Conservation (phyloP, 2,113 vertebrate genomes). For the Semnornis frantzii region DNA sequence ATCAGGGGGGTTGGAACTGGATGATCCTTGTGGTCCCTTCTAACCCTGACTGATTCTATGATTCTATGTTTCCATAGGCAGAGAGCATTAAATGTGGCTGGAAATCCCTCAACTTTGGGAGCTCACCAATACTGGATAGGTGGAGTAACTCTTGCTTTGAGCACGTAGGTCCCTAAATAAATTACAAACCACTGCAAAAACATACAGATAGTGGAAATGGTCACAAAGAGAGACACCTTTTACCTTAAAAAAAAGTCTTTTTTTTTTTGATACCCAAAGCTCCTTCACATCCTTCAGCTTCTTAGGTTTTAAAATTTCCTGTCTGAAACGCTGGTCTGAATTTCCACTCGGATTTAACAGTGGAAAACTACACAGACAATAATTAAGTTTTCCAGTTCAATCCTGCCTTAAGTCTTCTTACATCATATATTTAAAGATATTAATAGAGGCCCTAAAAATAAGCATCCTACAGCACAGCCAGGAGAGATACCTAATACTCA, state of each 20-base stretch:
- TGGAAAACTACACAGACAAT: neutral
- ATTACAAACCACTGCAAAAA: neutral
- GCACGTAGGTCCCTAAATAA: neutral
- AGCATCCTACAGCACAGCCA: constrained; percentile 35
- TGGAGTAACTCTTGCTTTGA: neutral
- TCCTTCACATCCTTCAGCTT: neutral
- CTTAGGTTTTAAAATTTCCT: neutral
- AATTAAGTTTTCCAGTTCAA: constrained; percentile 39
- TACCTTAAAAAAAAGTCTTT: neutral
- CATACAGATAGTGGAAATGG: neutral
- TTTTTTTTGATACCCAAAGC: neutral
- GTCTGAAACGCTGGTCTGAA: neutral
- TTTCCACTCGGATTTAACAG: neutral
- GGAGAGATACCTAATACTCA: constrained; percentile 68
- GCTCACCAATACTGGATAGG: neutral
- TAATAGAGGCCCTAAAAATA: constrained; percentile 76
- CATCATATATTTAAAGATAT: constrained; percentile 64
- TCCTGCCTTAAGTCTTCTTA: constrained; percentile 47
- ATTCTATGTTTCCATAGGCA: neutral
- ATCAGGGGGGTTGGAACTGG: neutral
- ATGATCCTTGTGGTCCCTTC: too few relatives aligned
- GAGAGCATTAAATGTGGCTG: neutral
- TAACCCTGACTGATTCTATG: too few relatives aligned
- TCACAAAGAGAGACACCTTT: neutral
- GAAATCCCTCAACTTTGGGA: neutral